Evolutionary conservation across 2,888 invertebrate species (phyloP).

Genomic region (Dryobotodes eremita): DNA sequence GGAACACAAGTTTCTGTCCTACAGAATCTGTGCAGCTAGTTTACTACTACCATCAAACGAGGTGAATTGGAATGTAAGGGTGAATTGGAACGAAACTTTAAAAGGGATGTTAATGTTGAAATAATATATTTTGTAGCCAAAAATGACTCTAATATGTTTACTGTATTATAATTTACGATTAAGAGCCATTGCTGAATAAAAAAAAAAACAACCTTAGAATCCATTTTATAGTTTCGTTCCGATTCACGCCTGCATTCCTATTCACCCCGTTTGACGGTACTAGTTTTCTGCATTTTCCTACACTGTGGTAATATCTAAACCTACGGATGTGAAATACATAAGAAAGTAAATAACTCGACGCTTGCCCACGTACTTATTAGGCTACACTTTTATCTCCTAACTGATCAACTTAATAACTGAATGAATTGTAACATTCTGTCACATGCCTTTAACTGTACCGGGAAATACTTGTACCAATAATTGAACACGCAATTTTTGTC

Average conservation of each 20-base stretch:
- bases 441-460: slow-evolving; percentile 39
- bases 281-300: slow-evolving; percentile 14
- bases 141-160: too few relatives aligned
- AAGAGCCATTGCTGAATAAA: too few relatives aligned
- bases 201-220: too few relatives aligned
- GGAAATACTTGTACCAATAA: slow-evolving; percentile 35
- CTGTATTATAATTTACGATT: too few relatives aligned
- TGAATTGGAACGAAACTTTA: too few relatives aligned
- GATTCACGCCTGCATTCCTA: too few relatives aligned
- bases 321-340: slow-evolving; percentile 30
- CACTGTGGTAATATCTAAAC: background rate
- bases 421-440: slow-evolving; percentile 55
- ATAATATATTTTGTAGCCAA: too few relatives aligned
- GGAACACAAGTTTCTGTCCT: background rate
- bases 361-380: slow-evolving; percentile 34
- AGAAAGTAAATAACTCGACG: slow-evolving; percentile 45
- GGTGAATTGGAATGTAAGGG: too few relatives aligned
- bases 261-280: too few relatives aligned
- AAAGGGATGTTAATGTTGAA: too few relatives aligned
- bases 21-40: background rate
- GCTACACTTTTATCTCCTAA: slow-evolving; percentile 33
- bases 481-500: slow-evolving; percentile 29
- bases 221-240: too few relatives aligned
- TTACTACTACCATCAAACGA: too few relatives aligned
- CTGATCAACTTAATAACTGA: slow-evolving; percentile 56